A percentile compares a stretch with the other conserved stretches of the same genome.
Evolutionary conservation across 1,140 invertebrate genomes (phyloP).

Genomic region (Neotoxoptera formosana): DNA sequence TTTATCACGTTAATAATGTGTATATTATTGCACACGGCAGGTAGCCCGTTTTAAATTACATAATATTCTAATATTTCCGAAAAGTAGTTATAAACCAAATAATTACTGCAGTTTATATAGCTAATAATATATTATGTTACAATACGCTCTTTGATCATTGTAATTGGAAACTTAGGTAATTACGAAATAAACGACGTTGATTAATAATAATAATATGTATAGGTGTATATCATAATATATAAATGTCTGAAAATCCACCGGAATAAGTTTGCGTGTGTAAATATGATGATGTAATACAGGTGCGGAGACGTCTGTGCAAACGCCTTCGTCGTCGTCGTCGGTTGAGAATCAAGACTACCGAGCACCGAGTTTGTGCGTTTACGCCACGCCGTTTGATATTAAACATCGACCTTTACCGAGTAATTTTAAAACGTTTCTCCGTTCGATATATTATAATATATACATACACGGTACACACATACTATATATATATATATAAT

Average conservation of each 20-base stretch:
- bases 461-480: background rate
- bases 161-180: conserved; percentile 7
- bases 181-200: background rate
- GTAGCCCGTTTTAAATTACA: background rate
- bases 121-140: background rate
- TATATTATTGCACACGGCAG: background rate
- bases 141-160: background rate
- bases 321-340: too few species aligned
- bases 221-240: background rate
- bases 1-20: background rate
- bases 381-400: background rate
- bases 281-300: background rate
- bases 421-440: background rate
- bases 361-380: background rate
- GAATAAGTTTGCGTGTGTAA: background rate
- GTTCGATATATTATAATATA: background rate
- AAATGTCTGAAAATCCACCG: background rate
- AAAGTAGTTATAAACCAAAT: background rate
- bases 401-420: background rate
- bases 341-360: background rate
- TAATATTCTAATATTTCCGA: background rate
- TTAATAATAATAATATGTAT: background rate
- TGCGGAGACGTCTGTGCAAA: background rate
- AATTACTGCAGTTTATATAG: background rate
- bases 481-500: background rate